Conservation (phyloP, 2,797 vertebrate species). For the Caiman crocodilus region DNA sequence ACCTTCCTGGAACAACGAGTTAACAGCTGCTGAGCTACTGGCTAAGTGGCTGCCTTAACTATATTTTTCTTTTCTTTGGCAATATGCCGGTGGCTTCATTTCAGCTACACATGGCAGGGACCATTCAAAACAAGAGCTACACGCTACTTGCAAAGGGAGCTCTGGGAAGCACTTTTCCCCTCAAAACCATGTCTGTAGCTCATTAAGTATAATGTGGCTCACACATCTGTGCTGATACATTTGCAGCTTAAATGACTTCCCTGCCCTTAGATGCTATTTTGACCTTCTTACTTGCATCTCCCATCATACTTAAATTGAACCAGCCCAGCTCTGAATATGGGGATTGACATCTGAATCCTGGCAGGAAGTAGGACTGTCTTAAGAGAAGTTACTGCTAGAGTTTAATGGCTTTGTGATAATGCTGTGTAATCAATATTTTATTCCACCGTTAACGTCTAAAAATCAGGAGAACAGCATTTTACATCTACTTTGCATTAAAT, state of each 20-base stretch:
- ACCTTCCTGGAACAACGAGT: conserved; percentile 45
- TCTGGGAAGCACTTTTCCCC: neutral
- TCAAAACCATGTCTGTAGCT: neutral
- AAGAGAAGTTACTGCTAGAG: neutral
- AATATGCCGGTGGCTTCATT: conserved; percentile 28
- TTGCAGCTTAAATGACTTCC: neutral
- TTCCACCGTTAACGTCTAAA: neutral
- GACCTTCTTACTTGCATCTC: neutral
- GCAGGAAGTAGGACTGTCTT: neutral
- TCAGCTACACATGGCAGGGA: conserved; percentile 40
- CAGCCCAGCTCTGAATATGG: neutral
- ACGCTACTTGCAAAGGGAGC: neutral
- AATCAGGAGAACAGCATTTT: neutral
- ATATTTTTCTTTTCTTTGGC: conserved; percentile 45
- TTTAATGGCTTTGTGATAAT: neutral
- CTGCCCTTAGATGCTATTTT: neutral
- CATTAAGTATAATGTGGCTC: neutral
- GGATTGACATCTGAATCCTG: neutral
- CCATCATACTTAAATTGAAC: neutral
- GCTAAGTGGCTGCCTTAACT: conserved; percentile 35
- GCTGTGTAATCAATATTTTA: neutral
- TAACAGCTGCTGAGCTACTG: conserved; percentile 68
- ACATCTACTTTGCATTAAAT: neutral
- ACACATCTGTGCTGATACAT: neutral
- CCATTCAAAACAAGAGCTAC: conserved; percentile 17